Base-by-base conservation (phyloP, 2,797 vertebrate species). In the Tragelaphus oryx region DNA sequence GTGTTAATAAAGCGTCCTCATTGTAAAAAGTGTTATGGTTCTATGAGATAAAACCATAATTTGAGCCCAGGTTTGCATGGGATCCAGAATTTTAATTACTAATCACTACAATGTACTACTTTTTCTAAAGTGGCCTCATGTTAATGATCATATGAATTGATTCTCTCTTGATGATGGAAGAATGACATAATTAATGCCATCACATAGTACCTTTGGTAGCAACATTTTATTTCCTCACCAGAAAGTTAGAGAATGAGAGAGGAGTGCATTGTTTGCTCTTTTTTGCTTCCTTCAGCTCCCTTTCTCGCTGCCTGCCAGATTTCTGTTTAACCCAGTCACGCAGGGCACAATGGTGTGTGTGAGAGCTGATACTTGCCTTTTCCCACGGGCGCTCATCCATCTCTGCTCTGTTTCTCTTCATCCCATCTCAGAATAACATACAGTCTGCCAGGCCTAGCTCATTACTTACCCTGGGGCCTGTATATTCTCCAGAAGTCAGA, bases 401-500 rank as follows among this genome's bases (percentile, higher is more conserved):
- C 79, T 62, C 89, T 93, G 88, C 60, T 96, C 96, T 97, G 94
- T 94, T 97, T 97, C 91, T 88, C 93, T 94, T 97, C 96, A 96
- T 83, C 79, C 74, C 90, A 94, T 94, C 82, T 71, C 8, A 6
- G 68, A 87, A 94, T 90, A 92, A 94, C 4, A 4, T 82, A 37
- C 59, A 79, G 92, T 94, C 54, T 96, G 79, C 89, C 86, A 92
- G 93, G 54, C 93, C 82, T 75, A 78, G 84, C 55, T 96, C 88
- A 96, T 95, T 93, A 92, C 68, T 97, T 79, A 92, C 76, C 17
- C 76, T 14, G 78, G 89, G 89, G 82, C 88, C 96, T 97, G 92
- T 79, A 74, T 87, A 82, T 91, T 90, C 75, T 96, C 94, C 91
- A 97, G 75, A 95, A 97, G 71, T 90, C 71, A 90, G 74, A 93